Conservation (phyloP, 2,797 vertebrate genomes). For the Fringilla coelebs region DNA sequence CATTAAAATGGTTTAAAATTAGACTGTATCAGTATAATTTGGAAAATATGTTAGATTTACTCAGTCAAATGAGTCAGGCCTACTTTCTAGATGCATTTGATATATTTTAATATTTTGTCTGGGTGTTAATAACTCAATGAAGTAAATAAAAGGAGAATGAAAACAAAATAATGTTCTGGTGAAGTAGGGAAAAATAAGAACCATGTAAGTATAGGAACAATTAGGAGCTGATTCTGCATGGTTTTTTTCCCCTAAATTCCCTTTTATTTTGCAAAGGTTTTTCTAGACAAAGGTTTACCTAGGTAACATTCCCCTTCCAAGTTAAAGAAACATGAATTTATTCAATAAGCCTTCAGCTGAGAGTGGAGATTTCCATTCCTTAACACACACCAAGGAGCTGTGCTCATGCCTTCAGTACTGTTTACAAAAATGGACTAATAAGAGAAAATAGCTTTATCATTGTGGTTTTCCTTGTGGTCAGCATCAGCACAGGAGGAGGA, state of each 20-base stretch:
- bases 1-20: conserved; percentile 31
- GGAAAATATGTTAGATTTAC: neutral
- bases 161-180: neutral
- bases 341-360: neutral
- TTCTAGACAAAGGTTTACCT: neutral
- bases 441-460: conserved; percentile 64
- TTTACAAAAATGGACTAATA: conserved; percentile 58
- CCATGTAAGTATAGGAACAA: neutral
- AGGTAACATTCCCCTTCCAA: neutral
- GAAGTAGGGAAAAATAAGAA: neutral
- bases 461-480: conserved; percentile 68
- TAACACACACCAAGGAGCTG: neutral
- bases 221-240: neutral
- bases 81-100: neutral
- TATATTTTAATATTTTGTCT: neutral
- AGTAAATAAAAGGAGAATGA: neutral
- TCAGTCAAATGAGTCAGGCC: neutral
- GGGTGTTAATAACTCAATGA: neutral
- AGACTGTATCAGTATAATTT: neutral
- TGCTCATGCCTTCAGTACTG: neutral
- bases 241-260: neutral
- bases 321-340: neutral
- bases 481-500: conserved; percentile 51
- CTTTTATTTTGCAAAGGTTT: neutral
- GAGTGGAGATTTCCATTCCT: conserved; percentile 29